A percentile compares a stretch with the other conserved stretches of the same genome.
Conservation (phyloP, 2,113 vertebrate genomes). For the Sapayoa aenigma region DNA sequence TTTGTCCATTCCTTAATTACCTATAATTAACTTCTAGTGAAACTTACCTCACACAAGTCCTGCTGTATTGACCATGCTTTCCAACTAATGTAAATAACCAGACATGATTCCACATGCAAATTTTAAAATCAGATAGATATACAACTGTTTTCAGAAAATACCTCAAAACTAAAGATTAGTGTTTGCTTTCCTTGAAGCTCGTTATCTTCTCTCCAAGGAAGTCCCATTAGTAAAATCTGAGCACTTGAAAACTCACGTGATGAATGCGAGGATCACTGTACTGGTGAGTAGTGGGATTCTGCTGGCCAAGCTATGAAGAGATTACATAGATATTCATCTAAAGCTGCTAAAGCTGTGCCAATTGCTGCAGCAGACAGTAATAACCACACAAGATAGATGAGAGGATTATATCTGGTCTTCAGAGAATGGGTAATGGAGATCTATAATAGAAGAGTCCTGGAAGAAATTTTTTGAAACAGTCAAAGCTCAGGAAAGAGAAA, state of each 20-base stretch:
- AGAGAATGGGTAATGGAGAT: background rate
- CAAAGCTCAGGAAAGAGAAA: background rate
- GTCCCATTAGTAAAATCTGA: background rate
- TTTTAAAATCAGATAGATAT: background rate
- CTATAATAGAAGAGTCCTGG: background rate
- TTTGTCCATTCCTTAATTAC: background rate
- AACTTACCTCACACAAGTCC: background rate
- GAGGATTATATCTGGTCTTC: conserved; percentile 6
- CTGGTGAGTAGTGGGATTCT: background rate
- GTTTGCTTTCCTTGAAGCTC: background rate
- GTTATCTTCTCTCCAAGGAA: background rate
- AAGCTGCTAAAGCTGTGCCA: conserved; percentile 2
- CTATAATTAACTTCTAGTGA: background rate
- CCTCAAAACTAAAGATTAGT: background rate
- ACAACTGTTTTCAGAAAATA: background rate
- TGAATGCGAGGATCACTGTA: background rate
- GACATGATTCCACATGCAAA: background rate
- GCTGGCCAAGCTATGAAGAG: background rate
- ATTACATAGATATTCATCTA: conserved; percentile 17
- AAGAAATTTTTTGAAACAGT: background rate
- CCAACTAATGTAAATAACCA: background rate
- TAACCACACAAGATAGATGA: background rate
- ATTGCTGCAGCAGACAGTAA: background rate
- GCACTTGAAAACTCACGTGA: background rate
- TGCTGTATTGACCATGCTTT: background rate